Evolutionary conservation across 2,797 vertebrate genomes (phyloP).

Genomic region (Perdix hodgsoniae): DNA sequence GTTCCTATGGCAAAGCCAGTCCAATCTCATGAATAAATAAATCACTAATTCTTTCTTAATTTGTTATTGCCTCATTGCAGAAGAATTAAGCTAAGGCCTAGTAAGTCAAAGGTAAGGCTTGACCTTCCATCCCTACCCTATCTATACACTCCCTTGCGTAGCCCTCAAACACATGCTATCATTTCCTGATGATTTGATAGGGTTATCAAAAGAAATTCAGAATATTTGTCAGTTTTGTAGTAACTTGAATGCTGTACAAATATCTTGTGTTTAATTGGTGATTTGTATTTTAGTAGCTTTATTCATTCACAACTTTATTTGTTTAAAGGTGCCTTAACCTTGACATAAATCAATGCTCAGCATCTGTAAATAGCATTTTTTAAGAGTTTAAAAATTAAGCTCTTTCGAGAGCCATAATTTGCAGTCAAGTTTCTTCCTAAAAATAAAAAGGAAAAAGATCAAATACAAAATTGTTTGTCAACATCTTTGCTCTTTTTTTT

Average conservation of each 20-base stretch:
- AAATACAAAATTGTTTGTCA: background rate
- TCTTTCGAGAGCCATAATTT: background rate
- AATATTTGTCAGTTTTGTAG: constrained; percentile 70
- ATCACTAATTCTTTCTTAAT: constrained; percentile 14
- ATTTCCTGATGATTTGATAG: constrained; percentile 51
- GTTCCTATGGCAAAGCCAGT: background rate
- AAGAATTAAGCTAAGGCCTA: constrained; percentile 3
- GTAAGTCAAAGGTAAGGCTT: constrained; percentile 66
- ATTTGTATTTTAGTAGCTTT: constrained; percentile 74
- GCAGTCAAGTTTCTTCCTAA: background rate
- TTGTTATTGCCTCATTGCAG: constrained; percentile 3
- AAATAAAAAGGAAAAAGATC: background rate
- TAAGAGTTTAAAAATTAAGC: constrained; percentile 48
- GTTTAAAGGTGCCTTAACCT: constrained; percentile 78
- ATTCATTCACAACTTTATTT: constrained; percentile 71
- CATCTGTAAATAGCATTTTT: background rate
- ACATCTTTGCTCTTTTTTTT: background rate
- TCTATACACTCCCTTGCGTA: constrained; percentile 37
- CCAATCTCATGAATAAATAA: background rate
- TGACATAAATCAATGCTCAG: constrained; percentile 61
- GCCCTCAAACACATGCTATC: constrained; percentile 40
- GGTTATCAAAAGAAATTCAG: constrained; percentile 71
- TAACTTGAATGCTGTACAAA: constrained; percentile 72
- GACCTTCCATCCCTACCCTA: constrained; percentile 28
- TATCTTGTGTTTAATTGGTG: constrained; percentile 66